phyloP scores from a whole-genome alignment of 30 jellyfish, hydroid and myxozoan species.

The Phacellophora camtschatica region DNA sequence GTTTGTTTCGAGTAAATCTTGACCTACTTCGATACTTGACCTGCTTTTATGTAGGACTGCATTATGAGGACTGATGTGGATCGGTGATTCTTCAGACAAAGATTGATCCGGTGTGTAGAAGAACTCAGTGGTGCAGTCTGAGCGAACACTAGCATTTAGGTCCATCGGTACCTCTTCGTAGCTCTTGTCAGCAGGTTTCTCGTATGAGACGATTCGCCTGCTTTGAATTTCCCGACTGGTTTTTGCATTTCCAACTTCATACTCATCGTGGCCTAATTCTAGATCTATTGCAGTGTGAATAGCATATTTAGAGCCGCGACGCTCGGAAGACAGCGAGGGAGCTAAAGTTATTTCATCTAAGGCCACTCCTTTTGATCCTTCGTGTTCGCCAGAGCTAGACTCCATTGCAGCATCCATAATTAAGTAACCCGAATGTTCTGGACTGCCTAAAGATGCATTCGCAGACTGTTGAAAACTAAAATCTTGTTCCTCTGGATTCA shows the following conservation, averaged over 20 bases:
- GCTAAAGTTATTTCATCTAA: too few species aligned
- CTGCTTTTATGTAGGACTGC: background rate
- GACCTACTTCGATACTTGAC: conserved; percentile 37
- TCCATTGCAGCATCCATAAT: too few species aligned
- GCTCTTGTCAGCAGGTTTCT: background rate
- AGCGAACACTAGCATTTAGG: conserved; percentile 34
- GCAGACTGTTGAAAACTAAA: too few species aligned
- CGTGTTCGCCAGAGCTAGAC: too few species aligned
- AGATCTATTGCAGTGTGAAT: background rate
- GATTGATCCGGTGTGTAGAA: conserved; percentile 69
- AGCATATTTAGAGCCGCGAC: too few species aligned
- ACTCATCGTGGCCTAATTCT: background rate
- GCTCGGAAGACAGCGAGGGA: too few species aligned
- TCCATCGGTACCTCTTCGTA: background rate
- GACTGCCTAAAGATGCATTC: too few species aligned
- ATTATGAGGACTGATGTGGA: background rate
- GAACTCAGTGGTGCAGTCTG: conserved; percentile 66
- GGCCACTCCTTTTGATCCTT: too few species aligned
- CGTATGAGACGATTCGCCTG: background rate
- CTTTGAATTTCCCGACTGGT: background rate
- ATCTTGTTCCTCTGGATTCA: too few species aligned
- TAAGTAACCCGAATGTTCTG: too few species aligned
- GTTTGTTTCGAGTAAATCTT: conserved; percentile 36
- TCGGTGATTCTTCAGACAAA: conserved; percentile 56
- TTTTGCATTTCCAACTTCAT: background rate